Base-by-base conservation (phyloP, 2,113 vertebrate genomes). In the Perca flavescens region DNA sequence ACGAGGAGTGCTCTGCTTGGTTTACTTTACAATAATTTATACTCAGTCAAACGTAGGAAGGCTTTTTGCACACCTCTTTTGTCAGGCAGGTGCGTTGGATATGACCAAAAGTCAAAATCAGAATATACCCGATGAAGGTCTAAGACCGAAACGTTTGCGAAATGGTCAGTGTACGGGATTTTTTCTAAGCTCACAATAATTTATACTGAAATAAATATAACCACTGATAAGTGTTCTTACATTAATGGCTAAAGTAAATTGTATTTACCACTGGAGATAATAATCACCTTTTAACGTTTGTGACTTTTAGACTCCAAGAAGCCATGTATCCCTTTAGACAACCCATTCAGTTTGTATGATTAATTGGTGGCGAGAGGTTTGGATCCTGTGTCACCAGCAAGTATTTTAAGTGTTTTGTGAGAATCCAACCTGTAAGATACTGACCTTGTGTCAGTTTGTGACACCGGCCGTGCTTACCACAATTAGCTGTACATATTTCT, bases 291-390 rank as follows among this genome's bases (percentile, higher is more conserved):
- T 68, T 40, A 63, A 54, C 71, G 49, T 17, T 16, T 62, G 46
- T 61, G 80, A 88, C 69, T 75, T 83, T 68, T 74, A 77, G 58
- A 79, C 79, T 63, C 63, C 31, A 22, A 79, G 56, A 52, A 80
- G 60, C 57, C 65, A 72, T 54, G 75, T 69, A 61, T 77, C 67
- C 0, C 82, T 56, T 77, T 60, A 52, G 66, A 46, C 17, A 63
- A 80, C 34, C n/a, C 15, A 19, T 68, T 81, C 46, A 60, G 58
- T 74, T 47, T 85, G 77, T 78, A 79, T 91, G 73, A 88, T 89
- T 90, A 74, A 93, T 88, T 67, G 64, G 61, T 9, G 36, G 28
- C 54, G 14, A 85, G 57, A 76, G 11, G 66, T 58, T 34, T 60
- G 56, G 80, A 72, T 90, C 71, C 63, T 72, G 56, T 77, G 63